Conservation (phyloP, 2,797 vertebrate species). For the Helostoma temminkii region DNA sequence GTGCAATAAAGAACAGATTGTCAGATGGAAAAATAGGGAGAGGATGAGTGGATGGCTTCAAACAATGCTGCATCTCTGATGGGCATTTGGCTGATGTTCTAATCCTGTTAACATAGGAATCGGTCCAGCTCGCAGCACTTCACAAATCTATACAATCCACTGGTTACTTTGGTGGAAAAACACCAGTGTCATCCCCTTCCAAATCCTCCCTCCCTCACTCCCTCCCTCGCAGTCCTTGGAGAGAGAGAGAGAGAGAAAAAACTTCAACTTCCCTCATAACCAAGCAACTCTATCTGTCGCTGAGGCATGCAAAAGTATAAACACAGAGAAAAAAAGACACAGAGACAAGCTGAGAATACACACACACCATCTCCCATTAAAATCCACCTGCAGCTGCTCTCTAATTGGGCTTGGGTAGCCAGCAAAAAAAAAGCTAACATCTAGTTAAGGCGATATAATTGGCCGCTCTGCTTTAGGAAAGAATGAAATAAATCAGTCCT, state of each 20-base stretch:
- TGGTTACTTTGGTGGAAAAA: slow-evolving; percentile 63
- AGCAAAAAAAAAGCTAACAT: slow-evolving; percentile 76
- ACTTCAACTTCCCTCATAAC: slow-evolving; percentile 58
- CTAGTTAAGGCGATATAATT: slow-evolving; percentile 82
- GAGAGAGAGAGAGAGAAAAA: not conserved
- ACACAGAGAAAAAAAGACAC: slow-evolving; percentile 23
- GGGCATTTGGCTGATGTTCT: slow-evolving; percentile 69
- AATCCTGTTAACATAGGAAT: slow-evolving; percentile 70
- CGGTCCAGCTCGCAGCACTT: slow-evolving; percentile 63
- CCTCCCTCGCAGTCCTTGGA: not conserved
- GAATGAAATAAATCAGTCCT: slow-evolving; percentile 79
- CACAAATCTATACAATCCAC: slow-evolving; percentile 65
- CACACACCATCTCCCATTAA: slow-evolving; percentile 65
- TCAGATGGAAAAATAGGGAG: slow-evolving; percentile 52
- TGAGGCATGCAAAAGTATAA: slow-evolving; percentile 65
- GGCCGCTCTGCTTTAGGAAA: slow-evolving; percentile 78
- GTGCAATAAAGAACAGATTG: slow-evolving; percentile 68
- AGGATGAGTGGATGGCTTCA: slow-evolving; percentile 64
- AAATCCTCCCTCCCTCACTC: slow-evolving; percentile 29
- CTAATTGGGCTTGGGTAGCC: slow-evolving; percentile 78
- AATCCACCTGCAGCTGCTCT: slow-evolving; percentile 79
- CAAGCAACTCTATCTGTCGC: slow-evolving; percentile 57
- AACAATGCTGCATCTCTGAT: slow-evolving; percentile 64
- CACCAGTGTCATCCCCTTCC: slow-evolving; percentile 44
- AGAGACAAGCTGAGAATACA: slow-evolving; percentile 35